Base-by-base conservation (phyloP, 1,140 invertebrate genomes). In the Zaprionus nigranus region DNA sequence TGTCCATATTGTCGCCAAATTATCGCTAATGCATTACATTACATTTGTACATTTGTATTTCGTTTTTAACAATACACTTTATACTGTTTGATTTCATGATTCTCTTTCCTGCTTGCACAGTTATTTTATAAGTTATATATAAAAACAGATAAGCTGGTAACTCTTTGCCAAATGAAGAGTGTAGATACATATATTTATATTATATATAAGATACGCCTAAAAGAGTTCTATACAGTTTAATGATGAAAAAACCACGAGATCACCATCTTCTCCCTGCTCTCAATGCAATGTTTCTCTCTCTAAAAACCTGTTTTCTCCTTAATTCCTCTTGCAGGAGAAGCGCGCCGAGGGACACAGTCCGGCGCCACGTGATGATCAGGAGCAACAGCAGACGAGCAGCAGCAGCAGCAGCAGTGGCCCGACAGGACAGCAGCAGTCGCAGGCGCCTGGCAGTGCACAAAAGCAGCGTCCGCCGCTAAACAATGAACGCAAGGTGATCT, bases 401-500 rank as follows among this genome's bases (percentile, higher is more conserved):
- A n/a, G 30, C 51, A 38, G 54, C 58, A 34, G 30, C 28, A 15
- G 24, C 43, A 38, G 54, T 17, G 40, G 40, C n/a, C 40, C 17
- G 40, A 9, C 40, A 7, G 43, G 58, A n/a, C n/a, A n/a, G 15
- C 34, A 36, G 26, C 34, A 36, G 26, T 49, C 6, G 20, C 57
- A 17, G 43, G 53, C 43, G 62, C 36, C 68, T 7, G 60, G 46
- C 51, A 60, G 59, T 40, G 77, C 81, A 51, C 78, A 78, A 40
- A 92, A 91, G 49, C 71, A 82, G 38, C 77, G 76, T 38, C 77
- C 59, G 30, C 11, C 34, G 38, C 1, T 62, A 62, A 74, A 77
- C 13, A 75, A 75, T 13, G 91, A 93, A 24, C 90, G 85, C 51
- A 93, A 93, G 61, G 80, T 93, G 20, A 93, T 93, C 46, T 92